Evolutionary conservation across 2,113 vertebrate genomes (phyloP).

Genomic region (Ailurus styani): DNA sequence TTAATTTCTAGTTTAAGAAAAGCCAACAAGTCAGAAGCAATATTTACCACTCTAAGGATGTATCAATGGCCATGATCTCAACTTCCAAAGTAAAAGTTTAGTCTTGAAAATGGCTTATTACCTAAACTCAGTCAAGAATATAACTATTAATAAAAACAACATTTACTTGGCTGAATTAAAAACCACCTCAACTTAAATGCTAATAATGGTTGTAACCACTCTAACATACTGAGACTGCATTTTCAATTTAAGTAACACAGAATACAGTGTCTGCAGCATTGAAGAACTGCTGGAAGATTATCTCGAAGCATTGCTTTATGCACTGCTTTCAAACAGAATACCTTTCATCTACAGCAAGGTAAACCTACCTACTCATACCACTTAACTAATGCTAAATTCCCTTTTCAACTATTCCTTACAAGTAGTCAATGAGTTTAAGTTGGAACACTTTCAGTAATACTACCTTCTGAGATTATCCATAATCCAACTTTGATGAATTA

Average conservation of each 20-base stretch:
- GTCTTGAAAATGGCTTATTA: not conserved
- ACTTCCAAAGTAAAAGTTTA: slow-evolving; percentile 8
- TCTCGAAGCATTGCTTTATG: not conserved
- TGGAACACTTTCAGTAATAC: not conserved
- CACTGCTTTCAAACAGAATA: not conserved
- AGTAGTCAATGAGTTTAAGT: not conserved
- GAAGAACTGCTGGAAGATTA: slow-evolving; percentile 1
- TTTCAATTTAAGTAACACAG: slow-evolving; percentile 41
- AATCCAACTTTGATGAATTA: not conserved
- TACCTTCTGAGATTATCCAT: not conserved
- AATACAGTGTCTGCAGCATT: not conserved
- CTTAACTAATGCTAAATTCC: not conserved
- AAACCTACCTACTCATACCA: not conserved
- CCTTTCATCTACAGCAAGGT: not conserved
- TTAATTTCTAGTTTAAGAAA: slow-evolving; percentile 1
- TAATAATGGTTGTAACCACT: not conserved
- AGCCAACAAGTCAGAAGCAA: not conserved
- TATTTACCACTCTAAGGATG: not conserved
- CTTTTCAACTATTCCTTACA: not conserved
- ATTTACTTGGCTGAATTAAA: not conserved
- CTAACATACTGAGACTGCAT: not conserved
- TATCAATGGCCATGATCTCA: not conserved
- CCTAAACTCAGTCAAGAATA: not conserved
- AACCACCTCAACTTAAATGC: slow-evolving; percentile 8
- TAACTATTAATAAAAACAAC: slow-evolving; percentile 14